Conservation (phyloP, 2,797 vertebrate species). For the Liparis tanakae region DNA sequence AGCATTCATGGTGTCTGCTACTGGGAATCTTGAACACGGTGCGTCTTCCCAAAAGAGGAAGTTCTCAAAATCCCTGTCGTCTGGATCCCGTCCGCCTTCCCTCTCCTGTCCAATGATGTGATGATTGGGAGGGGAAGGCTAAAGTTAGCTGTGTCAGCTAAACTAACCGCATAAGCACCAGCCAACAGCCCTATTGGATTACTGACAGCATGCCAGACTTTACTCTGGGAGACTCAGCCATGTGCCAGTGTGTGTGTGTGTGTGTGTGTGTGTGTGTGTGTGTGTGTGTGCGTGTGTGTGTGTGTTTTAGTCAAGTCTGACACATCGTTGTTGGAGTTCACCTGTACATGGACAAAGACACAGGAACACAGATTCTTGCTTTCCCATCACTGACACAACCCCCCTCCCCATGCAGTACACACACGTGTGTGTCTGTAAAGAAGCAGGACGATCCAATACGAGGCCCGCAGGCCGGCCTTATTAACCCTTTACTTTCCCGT, state of each 20-base stretch:
- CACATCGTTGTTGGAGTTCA: background rate
- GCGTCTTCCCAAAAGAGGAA: background rate
- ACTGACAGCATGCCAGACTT: slow-evolving; percentile 32
- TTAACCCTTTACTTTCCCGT: slow-evolving; percentile 18
- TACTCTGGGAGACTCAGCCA: slow-evolving; percentile 8
- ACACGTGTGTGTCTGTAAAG: slow-evolving; percentile 54
- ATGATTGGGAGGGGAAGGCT: slow-evolving; percentile 30
- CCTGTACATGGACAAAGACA: background rate
- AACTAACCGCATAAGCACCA: slow-evolving; percentile 29
- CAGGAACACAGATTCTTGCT: background rate
- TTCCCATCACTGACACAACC: background rate
- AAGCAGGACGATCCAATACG: slow-evolving; percentile 48
- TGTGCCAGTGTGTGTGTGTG: slow-evolving; percentile 11
- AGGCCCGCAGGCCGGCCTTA: slow-evolving; percentile 25
- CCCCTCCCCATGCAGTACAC: slow-evolving; percentile 1
- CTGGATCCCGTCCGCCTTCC: background rate
- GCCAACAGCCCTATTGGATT: slow-evolving; percentile 43
- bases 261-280: slow-evolving; percentile 2
- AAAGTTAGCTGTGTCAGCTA: slow-evolving; percentile 45
- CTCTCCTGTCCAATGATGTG: slow-evolving; percentile 14
- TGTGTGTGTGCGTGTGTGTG: background rate
- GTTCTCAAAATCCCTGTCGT: background rate
- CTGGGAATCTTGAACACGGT: background rate
- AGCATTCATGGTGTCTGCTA: background rate
- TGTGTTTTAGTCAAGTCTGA: background rate